phyloP scores from a whole-genome alignment of 2,113 vertebrate genomes.

The Entomyzon cyanotis region DNA sequence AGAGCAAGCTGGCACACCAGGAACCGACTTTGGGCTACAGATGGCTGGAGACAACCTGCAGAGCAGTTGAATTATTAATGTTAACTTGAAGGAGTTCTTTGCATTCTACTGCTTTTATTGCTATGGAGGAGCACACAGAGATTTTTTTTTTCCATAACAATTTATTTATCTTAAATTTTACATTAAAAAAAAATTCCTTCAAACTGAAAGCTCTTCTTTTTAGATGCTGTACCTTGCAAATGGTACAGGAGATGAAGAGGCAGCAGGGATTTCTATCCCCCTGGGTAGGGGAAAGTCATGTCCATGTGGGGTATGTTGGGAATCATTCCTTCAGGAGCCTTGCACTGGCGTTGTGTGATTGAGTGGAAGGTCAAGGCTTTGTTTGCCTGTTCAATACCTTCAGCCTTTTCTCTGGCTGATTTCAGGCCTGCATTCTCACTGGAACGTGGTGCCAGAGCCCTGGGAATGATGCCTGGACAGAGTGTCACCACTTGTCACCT shows the following conservation, averaged over 20 bases:
- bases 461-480: rapidly evolving
- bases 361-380: background rate
- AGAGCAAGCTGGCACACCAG: background rate
- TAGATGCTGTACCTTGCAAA: background rate
- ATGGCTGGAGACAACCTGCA: slow-evolving; percentile 44
- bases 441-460: background rate
- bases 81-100: background rate
- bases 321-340: background rate
- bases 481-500: background rate
- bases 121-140: background rate
- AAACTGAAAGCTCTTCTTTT: background rate
- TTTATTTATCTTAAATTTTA: background rate
- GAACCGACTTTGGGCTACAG: slow-evolving; percentile 6
- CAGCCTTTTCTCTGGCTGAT: background rate
- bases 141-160: background rate
- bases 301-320: rapidly evolving
- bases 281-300: rapidly evolving
- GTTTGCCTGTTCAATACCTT: background rate
- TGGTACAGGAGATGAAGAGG: background rate
- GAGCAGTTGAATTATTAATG: slow-evolving; percentile 46
- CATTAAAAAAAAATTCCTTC: background rate
- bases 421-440: rapidly evolving
- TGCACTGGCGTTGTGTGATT: rapidly evolving
- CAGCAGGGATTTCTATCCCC: background rate
- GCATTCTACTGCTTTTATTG: background rate